phyloP scores from a whole-genome alignment of 2,888 invertebrate genomes.

The Parnassius apollo region DNA sequence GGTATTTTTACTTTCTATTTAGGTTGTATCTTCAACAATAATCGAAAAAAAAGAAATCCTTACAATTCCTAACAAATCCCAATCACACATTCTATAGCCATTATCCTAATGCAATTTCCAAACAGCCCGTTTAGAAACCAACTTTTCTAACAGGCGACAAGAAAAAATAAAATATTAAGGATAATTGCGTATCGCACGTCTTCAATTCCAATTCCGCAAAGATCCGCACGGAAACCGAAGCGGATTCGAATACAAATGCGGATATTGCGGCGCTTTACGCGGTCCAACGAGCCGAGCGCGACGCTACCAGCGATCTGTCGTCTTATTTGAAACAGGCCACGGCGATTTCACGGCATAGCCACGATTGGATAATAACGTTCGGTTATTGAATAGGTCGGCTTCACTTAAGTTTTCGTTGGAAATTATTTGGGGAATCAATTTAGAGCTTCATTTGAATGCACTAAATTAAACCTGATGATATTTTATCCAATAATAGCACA shows the following conservation, averaged over 20 bases:
- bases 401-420: slow-evolving; percentile 27
- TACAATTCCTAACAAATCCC: too few species aligned
- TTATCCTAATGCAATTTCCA: background rate
- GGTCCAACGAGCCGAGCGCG: slow-evolving; percentile 51
- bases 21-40: too few species aligned
- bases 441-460: slow-evolving; percentile 1
- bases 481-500: slow-evolving; percentile 1
- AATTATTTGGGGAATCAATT: slow-evolving; percentile 27
- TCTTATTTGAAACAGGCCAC: slow-evolving; percentile 46
- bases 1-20: too few species aligned
- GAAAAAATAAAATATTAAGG: background rate
- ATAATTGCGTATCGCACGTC: slow-evolving; percentile 32
- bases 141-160: background rate
- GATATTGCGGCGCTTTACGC: slow-evolving; percentile 47
- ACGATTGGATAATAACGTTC: slow-evolving; percentile 32
- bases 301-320: slow-evolving; percentile 36
- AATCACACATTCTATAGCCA: background rate
- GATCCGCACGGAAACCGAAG: slow-evolving; percentile 37
- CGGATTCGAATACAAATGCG: slow-evolving; percentile 51
- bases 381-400: slow-evolving; percentile 27
- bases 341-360: slow-evolving; percentile 47
- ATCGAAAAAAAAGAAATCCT: too few species aligned
- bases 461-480: slow-evolving; percentile 6
- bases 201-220: slow-evolving; percentile 40
- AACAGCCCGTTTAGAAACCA: background rate